phyloP scores from a whole-genome alignment of 2,797 vertebrate species.

The Pampus argenteus region DNA sequence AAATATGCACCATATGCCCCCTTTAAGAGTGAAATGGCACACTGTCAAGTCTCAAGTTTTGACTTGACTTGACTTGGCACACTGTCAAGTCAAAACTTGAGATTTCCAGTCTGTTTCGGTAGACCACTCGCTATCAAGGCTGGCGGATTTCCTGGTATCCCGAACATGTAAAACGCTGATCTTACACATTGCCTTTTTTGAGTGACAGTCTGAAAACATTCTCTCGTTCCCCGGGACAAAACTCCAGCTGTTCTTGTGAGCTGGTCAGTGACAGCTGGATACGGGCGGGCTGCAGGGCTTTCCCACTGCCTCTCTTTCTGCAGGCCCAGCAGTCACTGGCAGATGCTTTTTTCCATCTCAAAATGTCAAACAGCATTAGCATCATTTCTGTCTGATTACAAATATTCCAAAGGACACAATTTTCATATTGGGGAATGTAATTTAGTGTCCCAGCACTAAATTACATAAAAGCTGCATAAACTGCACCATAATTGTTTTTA shows the following conservation, averaged over 20 bases:
- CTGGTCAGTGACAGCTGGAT: slow-evolving; percentile 57
- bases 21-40: background rate
- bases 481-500: background rate
- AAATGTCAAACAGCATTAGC: slow-evolving; percentile 40
- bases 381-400: slow-evolving; percentile 34
- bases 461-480: too few species aligned
- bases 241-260: slow-evolving; percentile 64
- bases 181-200: slow-evolving; percentile 26
- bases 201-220: slow-evolving; percentile 50
- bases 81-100: background rate
- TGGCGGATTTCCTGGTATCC: slow-evolving; percentile 25
- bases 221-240: slow-evolving; percentile 39
- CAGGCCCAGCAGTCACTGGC: slow-evolving; percentile 44
- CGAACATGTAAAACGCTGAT: slow-evolving; percentile 21
- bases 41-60: background rate
- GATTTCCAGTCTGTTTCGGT: slow-evolving; percentile 22
- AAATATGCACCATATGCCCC: too few species aligned
- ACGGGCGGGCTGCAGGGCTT: slow-evolving; percentile 46
- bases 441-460: background rate
- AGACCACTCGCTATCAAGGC: background rate
- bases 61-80: too few species aligned
- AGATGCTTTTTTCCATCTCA: slow-evolving; percentile 53
- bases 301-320: slow-evolving; percentile 43
- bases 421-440: slow-evolving; percentile 18
- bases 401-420: slow-evolving; percentile 18